Conservation (phyloP, 2,797 vertebrate species). For the Takifugu ocellatus region DNA sequence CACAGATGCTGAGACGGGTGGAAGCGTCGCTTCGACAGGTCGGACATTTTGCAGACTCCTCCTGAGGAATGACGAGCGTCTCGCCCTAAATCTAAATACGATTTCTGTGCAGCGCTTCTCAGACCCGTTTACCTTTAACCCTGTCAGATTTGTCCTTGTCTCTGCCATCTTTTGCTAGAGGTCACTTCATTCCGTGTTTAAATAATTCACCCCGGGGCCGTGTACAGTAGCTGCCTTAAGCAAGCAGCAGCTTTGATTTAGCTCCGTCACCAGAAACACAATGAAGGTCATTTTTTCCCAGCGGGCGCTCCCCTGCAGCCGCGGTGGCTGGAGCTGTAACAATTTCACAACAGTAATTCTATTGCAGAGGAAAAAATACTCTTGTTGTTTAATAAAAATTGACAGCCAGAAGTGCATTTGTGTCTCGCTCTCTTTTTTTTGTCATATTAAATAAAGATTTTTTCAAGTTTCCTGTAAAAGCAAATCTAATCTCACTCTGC, state of each 20-base stretch:
- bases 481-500: background rate
- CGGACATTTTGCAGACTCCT: constrained; percentile 29
- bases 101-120: constrained; percentile 10
- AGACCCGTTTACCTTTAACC: constrained; percentile 8
- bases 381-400: constrained; percentile 27
- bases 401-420: background rate
- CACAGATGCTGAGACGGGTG: too few relatives aligned
- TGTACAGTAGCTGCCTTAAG: constrained; percentile 55
- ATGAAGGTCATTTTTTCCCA: constrained; percentile 64
- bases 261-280: constrained; percentile 55
- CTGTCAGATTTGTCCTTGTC: constrained; percentile 43
- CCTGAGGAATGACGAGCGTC: constrained; percentile 13
- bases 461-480: background rate
- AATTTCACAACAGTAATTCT: constrained; percentile 45
- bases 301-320: constrained; percentile 44
- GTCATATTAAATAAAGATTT: background rate
- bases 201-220: constrained; percentile 67
- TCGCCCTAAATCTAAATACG: background rate
- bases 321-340: constrained; percentile 34
- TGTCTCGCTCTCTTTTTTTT: background rate
- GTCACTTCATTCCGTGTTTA: constrained; percentile 62
- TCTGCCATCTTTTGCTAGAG: constrained; percentile 42
- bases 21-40: constrained; percentile 25
- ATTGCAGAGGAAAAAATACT: constrained; percentile 33
- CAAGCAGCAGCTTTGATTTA: constrained; percentile 71